Evolutionary conservation across 2,113 vertebrate genomes (phyloP).

Genomic region (Archilochus colubris): DNA sequence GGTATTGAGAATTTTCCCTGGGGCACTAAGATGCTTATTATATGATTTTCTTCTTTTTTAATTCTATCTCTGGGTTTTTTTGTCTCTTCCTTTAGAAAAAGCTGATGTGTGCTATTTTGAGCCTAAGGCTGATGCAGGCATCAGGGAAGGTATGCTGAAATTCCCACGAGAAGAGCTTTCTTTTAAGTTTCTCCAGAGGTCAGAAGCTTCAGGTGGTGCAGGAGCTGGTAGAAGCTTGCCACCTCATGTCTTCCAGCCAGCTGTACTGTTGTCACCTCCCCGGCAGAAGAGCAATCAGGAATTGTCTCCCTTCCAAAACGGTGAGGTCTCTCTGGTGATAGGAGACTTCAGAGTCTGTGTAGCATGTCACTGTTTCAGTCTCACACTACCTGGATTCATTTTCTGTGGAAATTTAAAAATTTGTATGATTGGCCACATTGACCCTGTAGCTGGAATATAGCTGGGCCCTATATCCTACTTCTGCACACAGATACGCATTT

Average conservation of each 20-base stretch:
- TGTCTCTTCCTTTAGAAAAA: slow-evolving; percentile 43
- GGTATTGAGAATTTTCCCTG: neutral
- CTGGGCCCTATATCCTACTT: neutral
- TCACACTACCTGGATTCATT: neutral
- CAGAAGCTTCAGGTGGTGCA: neutral
- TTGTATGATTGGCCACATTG: neutral
- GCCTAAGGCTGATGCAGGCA: neutral
- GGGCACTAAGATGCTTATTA: neutral
- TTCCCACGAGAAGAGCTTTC: slow-evolving; percentile 58
- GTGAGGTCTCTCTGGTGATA: slow-evolving; percentile 54
- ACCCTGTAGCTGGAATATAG: neutral
- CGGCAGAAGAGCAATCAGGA: slow-evolving; percentile 78
- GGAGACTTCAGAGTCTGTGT: neutral
- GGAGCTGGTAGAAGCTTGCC: slow-evolving; percentile 20
- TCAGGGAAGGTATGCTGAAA: slow-evolving; percentile 15
- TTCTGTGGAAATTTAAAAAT: neutral
- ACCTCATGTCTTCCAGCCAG: slow-evolving; percentile 71
- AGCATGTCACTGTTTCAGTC: neutral
- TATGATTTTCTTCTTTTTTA: neutral
- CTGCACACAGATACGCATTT: neutral
- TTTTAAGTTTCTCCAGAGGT: neutral
- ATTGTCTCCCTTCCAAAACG: slow-evolving; percentile 37
- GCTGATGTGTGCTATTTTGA: neutral
- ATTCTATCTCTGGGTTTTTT: neutral
- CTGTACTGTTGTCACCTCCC: slow-evolving; percentile 87